These are phyloP conservation scores for Dromius quadrimaculatus DNA, from an alignment of 2,888 invertebrate species.

Conservation along the genomic window DNA sequence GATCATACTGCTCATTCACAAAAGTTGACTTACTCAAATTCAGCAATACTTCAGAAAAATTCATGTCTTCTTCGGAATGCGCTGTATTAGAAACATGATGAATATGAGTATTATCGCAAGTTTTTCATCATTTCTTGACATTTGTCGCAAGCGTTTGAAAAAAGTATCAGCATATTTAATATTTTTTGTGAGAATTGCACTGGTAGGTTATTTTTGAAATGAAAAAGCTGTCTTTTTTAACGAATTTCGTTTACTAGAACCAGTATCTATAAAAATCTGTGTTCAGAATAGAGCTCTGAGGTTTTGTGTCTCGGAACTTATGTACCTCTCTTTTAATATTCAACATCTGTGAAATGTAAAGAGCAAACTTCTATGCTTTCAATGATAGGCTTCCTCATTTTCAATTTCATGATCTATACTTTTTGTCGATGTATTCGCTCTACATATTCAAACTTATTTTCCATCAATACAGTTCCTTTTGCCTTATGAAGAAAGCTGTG, in stretches of 20 bases:
- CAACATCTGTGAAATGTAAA: neutral
- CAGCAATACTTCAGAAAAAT: neutral
- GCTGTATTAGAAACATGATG: neutral
- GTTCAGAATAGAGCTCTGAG: neutral
- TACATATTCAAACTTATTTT: no score
- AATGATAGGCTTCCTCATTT: neutral
- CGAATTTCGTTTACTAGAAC: neutral
- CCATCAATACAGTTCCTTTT: no score
- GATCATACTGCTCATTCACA: no score
- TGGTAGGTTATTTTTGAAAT: neutral
- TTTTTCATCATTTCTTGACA: neutral
- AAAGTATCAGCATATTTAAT: neutral
- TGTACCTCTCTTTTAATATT: neutral
- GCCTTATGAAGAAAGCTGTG: no score
- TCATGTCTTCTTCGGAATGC: neutral
- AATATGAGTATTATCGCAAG: no score
- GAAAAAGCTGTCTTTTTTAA: neutral
- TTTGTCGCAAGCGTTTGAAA: neutral
- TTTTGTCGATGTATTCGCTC: neutral
- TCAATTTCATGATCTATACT: neutral
- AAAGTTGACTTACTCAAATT: neutral
- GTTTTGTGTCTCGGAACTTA: no score
- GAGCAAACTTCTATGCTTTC: neutral
- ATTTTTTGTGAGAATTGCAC: neutral
- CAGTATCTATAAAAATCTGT: neutral